Evolutionary conservation across 2,113 vertebrate species (phyloP).

Genomic region (Proterorhinus semilunaris): DNA sequence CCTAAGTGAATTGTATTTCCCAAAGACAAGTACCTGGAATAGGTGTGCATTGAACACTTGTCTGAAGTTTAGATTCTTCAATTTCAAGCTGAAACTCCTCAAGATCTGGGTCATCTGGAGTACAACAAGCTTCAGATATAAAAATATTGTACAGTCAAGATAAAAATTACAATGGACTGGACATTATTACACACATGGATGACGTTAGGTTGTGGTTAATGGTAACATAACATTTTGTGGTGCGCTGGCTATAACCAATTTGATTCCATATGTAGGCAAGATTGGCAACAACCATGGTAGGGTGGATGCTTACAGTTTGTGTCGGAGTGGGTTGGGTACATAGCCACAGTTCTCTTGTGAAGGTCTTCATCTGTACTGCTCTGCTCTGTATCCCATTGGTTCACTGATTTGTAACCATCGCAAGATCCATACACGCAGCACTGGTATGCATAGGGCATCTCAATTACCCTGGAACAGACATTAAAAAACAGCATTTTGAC

Average conservation of each 20-base stretch:
- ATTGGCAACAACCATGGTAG: no score
- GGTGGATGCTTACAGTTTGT: conserved; percentile 85
- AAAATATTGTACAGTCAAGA: no score
- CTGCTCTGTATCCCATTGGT: conserved; percentile 80
- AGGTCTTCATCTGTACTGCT: conserved; percentile 81
- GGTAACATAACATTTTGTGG: not conserved
- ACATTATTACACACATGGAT: not conserved
- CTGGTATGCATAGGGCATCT: conserved; percentile 94
- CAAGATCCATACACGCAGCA: conserved; percentile 90
- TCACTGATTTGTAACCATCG: conserved; percentile 76
- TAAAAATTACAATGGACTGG: not conserved
- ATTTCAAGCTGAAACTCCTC: conserved; percentile 88
- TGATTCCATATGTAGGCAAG: no score
- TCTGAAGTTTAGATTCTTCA: conserved; percentile 85
- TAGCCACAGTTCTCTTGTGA: conserved; percentile 78
- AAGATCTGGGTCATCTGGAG: conserved; percentile 86
- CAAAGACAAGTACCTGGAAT: conserved; percentile 77
- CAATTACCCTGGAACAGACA: conserved; percentile 81
- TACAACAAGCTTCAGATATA: conserved; percentile 9
- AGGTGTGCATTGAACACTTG: conserved; percentile 88
- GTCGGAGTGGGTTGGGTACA: conserved; percentile 81
- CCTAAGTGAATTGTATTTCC: not conserved
- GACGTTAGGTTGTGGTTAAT: not conserved
- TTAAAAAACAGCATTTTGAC: not conserved
- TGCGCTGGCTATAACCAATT: no score